phyloP scores from a whole-genome alignment of 2,113 vertebrate genomes.

The Chroicocephalus ridibundus region DNA sequence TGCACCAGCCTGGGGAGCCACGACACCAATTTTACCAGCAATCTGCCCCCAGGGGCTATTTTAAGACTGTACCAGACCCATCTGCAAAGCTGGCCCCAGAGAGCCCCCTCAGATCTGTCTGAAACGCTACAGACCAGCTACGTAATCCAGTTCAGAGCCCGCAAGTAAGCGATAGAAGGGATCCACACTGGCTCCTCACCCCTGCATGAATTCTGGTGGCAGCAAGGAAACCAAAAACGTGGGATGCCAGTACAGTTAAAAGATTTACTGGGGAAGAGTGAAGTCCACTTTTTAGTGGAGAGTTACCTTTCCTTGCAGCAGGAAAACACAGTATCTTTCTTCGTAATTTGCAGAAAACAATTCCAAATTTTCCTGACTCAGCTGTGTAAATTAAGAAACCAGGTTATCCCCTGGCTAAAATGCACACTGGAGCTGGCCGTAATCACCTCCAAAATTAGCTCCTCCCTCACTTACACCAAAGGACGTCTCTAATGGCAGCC shows the following conservation, averaged over 20 bases:
- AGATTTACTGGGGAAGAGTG: neutral
- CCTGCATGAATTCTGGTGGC: neutral
- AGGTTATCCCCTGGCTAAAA: neutral
- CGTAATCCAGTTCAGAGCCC: neutral
- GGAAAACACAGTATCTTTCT: neutral
- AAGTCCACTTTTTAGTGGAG: neutral
- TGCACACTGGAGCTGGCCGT: neutral
- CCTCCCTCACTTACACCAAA: neutral
- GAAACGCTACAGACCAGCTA: neutral
- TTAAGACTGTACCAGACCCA: neutral
- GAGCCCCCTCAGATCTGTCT: neutral
- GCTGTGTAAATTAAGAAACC: neutral
- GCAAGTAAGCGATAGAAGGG: accelerated
- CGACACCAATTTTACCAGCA: neutral
- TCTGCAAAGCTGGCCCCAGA: slow-evolving; percentile 3
- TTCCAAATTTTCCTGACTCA: neutral
- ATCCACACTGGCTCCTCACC: neutral
- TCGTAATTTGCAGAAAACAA: neutral
- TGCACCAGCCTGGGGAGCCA: neutral
- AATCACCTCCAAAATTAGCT: neutral
- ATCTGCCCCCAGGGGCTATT: slow-evolving; percentile 12
- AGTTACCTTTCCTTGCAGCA: neutral
- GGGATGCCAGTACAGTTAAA: neutral
- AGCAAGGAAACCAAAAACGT: neutral
- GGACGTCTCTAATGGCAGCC: neutral